Evolutionary conservation across 1,140 invertebrate species (phyloP).

Genomic region (Gryon sp.): DNA sequence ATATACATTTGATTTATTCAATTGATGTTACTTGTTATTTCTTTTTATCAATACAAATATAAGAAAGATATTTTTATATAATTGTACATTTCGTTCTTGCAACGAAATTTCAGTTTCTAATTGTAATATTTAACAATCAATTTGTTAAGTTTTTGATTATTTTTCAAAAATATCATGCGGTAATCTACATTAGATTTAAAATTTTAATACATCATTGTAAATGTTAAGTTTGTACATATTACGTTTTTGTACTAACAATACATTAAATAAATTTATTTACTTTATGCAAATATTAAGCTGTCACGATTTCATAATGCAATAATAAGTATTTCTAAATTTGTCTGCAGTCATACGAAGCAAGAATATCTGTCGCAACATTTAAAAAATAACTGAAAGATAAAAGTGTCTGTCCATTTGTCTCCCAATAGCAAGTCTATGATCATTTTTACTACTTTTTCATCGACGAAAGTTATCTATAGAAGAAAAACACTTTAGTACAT

Average conservation of each 20-base stretch:
- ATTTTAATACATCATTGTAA: conserved; percentile 5
- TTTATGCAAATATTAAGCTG: too few species aligned
- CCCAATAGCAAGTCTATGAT: conserved; percentile 35
- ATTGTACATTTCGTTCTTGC: not conserved
- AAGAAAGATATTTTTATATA: not conserved
- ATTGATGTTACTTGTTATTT: not conserved
- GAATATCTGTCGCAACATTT: too few species aligned
- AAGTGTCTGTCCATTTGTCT: conserved; percentile 50
- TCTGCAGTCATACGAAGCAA: too few species aligned
- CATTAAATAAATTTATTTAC: not conserved
- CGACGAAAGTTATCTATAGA: conserved; percentile 15
- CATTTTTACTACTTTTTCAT: conserved; percentile 52
- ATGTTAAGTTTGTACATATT: conserved; percentile 40
- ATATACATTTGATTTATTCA: not conserved
- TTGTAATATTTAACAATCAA: not conserved
- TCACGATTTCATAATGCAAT: too few species aligned
- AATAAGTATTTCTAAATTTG: too few species aligned
- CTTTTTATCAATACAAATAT: not conserved
- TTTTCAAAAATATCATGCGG: conserved; percentile 8
- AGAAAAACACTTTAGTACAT: conserved; percentile 30
- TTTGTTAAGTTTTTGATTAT: conserved; percentile 14
- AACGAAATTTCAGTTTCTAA: not conserved
- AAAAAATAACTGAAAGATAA: too few species aligned
- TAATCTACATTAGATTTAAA: conserved; percentile 37
- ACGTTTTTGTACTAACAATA: conserved; percentile 18